Base-by-base conservation (phyloP, 2,888 invertebrate genomes). In the Hirtodrosophila cameraria region DNA sequence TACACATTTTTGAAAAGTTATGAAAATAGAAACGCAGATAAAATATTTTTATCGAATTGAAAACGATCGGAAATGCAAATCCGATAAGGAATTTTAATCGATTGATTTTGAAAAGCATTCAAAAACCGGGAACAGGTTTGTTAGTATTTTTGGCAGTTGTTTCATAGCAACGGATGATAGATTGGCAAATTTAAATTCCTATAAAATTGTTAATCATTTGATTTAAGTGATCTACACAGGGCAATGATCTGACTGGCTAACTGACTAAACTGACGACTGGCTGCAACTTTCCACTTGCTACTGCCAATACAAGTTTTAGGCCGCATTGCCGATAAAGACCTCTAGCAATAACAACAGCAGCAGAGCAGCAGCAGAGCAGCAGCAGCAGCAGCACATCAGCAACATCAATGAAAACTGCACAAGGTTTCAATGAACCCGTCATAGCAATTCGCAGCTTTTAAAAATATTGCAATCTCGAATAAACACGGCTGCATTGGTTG, bases 381-480 rank as follows among this genome's bases (percentile, higher is more conserved):
- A 27, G 57, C 49, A 33, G 31, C 41, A 43, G 33, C 46, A 46
- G 15, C 41, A 59, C 62, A 59, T 73, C 59, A 55, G 61, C 65
- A 57, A 28, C 46, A 39, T 15, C 23, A 23, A 23, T 23, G 23
- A 23, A 23, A 23, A 23, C 23, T 23, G 23, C 23, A 23, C 61
- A 62, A 82, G 65, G 82, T 85, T 82, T 85, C 82, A 82, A 85
- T 83, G 82, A 83, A 83, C 82, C 80, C 82, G 67, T 25, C 60
- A 39, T 27, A 31, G 25, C 41, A 33, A 42, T 53, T 52, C 58
- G 71, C 53, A 62, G 9, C 43, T 9, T n/a, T n/a, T n/a, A n/a
- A 64, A 54, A 55, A 55, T 35, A 46, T 59, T 59, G 55, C 35
- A 59, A 45, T 69, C 31, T 65, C 12, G 45, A 67, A 77, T 65